A percentile compares a stretch with the other conserved stretches of the same genome.
phyloP scores from a whole-genome alignment of 2,888 invertebrate genomes.

The Apomyelois bistriatella region DNA sequence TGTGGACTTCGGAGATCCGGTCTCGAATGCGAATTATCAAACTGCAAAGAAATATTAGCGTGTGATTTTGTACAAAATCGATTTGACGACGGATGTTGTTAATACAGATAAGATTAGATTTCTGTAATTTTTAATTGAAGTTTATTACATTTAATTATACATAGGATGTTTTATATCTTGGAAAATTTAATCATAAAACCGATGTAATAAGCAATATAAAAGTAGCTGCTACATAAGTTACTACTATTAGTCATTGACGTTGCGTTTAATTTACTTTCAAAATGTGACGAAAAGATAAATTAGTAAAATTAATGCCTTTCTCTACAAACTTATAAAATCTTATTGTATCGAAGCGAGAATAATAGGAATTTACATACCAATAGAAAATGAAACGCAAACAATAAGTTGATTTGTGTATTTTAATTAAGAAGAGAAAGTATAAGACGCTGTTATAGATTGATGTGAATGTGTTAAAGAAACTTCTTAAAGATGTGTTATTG shows the following conservation, averaged over 20 bases:
- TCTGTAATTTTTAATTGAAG: background rate
- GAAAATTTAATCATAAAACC: background rate
- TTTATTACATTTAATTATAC: no score
- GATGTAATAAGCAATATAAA: no score
- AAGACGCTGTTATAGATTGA: background rate
- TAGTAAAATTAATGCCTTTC: background rate
- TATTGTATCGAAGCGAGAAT: background rate
- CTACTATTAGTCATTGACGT: no score
- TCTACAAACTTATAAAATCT: background rate
- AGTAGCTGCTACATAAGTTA: no score
- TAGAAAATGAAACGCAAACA: background rate
- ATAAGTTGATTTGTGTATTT: slow-evolving; percentile 1
- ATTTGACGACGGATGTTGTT: slow-evolving; percentile 1
- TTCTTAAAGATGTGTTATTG: slow-evolving; percentile 19
- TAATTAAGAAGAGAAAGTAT: slow-evolving; percentile 11
- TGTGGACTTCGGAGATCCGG: slow-evolving; percentile 81
- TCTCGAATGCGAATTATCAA: slow-evolving; percentile 68
- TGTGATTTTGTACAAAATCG: background rate
- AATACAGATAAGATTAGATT: background rate
- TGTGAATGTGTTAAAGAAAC: slow-evolving; percentile 15
- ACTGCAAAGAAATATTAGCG: slow-evolving; percentile 40
- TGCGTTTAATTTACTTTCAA: no score
- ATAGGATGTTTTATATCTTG: background rate
- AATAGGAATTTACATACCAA: background rate
- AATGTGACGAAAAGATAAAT: background rate